Evolutionary conservation across 2,113 vertebrate species (phyloP), one percentile per base, ranked within the genome.

Genomic region (Sisor rabdophorus): DNA sequence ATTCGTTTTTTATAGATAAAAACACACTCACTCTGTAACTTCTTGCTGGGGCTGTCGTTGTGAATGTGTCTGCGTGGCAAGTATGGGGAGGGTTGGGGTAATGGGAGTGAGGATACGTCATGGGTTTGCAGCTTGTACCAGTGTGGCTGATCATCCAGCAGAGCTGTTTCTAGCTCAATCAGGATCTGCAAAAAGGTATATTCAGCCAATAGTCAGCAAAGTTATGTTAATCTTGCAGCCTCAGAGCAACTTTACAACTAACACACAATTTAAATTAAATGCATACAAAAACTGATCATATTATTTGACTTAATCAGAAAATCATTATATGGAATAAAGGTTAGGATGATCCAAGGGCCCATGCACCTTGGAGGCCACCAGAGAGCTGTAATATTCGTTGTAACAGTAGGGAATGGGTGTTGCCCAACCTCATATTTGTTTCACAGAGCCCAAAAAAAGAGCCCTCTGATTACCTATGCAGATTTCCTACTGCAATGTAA

Each of bases 121-220:
- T 99, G 97, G 9, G 93, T 94, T 89, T 99, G 97, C 79, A 99
- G 93, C 87, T 98, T 99, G 85, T 98, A 98, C 97, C 96, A 99
- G 80, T 98, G 97, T 54, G 97, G 93, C 73, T 94, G 92, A 89
- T 99, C 97, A 36, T 98, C 97, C 83, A 99, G 86, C 85, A 98
- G 90, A 3, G 97, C 97, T 13, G 96, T 98, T 87, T 98, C 97
- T 89, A 98, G 76, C 89, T 98, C 97, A 82, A 98, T 98, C 76
- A 98, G 93, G 87, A 98, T 97, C 96, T 98, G 86, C 9, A 22
- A 28, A 60, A 75, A 16, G 32, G 60, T 55, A 53, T 9, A n/a
- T 44, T 10, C 40, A 44, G 40, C 40, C 6, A 44, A 44, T 44
- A 9, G 40, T 4, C 40, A 44, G 3, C 13, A 20, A n/a, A 12